Percentiles rank a stretch among this genome's conserved stretches.
Evolutionary conservation across 2,797 vertebrate genomes (phyloP).

Genomic region (Eulemur coronatus): DNA sequence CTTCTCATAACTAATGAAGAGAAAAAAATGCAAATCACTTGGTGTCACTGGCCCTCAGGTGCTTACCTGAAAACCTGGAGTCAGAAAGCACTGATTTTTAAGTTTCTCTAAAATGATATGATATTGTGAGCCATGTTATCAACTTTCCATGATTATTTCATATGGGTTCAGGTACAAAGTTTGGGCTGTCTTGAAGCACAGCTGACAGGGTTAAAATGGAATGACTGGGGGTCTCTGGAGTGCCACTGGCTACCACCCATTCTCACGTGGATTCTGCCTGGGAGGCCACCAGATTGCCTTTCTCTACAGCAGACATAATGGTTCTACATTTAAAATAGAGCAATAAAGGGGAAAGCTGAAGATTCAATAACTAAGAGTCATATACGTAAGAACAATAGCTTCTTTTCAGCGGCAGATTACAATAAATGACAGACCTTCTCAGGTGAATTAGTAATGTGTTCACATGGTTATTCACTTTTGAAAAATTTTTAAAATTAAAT

Average conservation of each 20-base stretch:
- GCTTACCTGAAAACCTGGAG: not conserved
- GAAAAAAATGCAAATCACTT: not conserved
- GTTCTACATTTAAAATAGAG: not conserved
- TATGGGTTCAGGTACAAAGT: not conserved
- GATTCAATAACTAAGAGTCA: not conserved
- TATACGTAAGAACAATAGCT: not conserved
- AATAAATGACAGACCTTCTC: not conserved
- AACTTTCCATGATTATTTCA: not conserved
- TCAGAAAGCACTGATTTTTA: not conserved
- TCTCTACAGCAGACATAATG: not conserved
- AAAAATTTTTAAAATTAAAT: not conserved
- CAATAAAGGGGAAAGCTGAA: not conserved
- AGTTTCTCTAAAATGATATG: not conserved
- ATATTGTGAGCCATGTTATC: not conserved
- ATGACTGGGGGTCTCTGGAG: accelerated
- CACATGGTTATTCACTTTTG: not conserved
- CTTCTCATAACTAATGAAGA: not conserved
- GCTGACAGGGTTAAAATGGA: not conserved
- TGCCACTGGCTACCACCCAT: accelerated
- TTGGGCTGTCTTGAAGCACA: not conserved
- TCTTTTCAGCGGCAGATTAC: not conserved
- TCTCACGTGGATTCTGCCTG: not conserved
- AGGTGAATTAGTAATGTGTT: not conserved
- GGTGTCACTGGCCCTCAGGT: not conserved
- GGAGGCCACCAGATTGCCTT: not conserved